Evolutionary conservation across 2,888 invertebrate genomes (phyloP).

Genomic region (Caenorhabditis angaria): DNA sequence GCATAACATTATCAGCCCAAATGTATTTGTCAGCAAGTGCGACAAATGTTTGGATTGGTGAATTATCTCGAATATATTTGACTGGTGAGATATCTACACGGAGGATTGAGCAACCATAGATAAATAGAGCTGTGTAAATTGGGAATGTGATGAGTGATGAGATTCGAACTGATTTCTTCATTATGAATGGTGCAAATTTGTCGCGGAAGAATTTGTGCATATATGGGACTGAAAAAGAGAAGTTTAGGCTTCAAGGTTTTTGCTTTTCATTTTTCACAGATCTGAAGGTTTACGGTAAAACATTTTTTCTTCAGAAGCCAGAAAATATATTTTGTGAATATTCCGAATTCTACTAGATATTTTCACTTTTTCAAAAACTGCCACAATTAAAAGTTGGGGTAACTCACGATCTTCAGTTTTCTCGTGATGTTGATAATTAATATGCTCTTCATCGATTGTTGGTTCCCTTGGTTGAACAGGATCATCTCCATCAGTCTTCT

Average conservation of each 20-base stretch:
- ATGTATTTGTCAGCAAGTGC: conserved; percentile 70
- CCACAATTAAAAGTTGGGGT: neutral
- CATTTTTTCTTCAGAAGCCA: too few relatives aligned
- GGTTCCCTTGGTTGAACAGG: conserved; percentile 8
- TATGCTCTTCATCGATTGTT: neutral
- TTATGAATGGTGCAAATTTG: conserved; percentile 63
- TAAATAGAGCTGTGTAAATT: conserved; percentile 62
- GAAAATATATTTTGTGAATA: too few relatives aligned
- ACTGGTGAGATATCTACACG: conserved; percentile 70
- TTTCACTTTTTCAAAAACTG: too few relatives aligned
- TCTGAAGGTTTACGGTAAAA: too few relatives aligned
- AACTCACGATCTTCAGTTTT: conserved; percentile 52
- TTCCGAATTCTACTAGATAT: too few relatives aligned
- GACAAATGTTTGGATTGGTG: conserved; percentile 71
- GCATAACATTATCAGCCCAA: conserved; percentile 72
- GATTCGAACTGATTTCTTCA: conserved; percentile 61
- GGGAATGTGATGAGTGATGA: conserved; percentile 59
- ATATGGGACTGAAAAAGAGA: conserved; percentile 59
- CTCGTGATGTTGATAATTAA: conserved; percentile 52
- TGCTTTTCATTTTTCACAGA: too few relatives aligned
- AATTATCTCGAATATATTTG: conserved; percentile 71
- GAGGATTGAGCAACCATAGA: conserved; percentile 69
- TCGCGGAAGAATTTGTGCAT: conserved; percentile 70
- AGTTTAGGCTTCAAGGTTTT: neutral
- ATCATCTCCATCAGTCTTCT: conserved; percentile 31